Evolutionary conservation across 2,888 invertebrate species (phyloP).

Genomic region (Phortica magna): DNA sequence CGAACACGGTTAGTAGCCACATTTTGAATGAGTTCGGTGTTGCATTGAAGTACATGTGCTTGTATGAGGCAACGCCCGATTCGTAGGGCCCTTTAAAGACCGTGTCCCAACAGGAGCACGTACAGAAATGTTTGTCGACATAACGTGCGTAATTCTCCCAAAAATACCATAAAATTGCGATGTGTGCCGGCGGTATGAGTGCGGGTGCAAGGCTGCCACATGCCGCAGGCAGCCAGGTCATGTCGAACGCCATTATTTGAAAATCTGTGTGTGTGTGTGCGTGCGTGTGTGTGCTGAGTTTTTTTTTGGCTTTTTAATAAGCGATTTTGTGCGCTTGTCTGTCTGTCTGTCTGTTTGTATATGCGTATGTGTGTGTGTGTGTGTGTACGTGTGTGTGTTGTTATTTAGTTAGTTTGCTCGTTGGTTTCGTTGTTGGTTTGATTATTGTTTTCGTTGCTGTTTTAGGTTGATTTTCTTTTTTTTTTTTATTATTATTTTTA

Average conservation of each 20-base stretch:
- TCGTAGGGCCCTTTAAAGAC: conserved; percentile 87
- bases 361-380: neutral
- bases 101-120: conserved; percentile 88
- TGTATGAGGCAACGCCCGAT: conserved; percentile 84
- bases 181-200: conserved; percentile 82
- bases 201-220: conserved; percentile 78
- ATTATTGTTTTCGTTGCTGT: neutral
- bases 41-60: conserved; percentile 85
- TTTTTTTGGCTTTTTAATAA: conserved; percentile 12
- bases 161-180: conserved; percentile 82
- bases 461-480: neutral
- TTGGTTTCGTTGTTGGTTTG: neutral
- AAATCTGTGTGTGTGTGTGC: neutral
- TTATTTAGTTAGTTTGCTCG: neutral
- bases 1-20: conserved; percentile 82
- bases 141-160: conserved; percentile 84
- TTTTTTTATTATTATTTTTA: neutral
- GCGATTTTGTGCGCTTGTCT: neutral
- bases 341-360: neutral
- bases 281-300: conserved; percentile 12
- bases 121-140: conserved; percentile 83
- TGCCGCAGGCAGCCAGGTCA: conserved; percentile 76
- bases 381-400: conserved; percentile 43
- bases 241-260: conserved; percentile 71
- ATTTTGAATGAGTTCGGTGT: conserved; percentile 83